Evolutionary conservation across 2,888 invertebrate genomes (phyloP).

Genomic region (Hyalella azteca): DNA sequence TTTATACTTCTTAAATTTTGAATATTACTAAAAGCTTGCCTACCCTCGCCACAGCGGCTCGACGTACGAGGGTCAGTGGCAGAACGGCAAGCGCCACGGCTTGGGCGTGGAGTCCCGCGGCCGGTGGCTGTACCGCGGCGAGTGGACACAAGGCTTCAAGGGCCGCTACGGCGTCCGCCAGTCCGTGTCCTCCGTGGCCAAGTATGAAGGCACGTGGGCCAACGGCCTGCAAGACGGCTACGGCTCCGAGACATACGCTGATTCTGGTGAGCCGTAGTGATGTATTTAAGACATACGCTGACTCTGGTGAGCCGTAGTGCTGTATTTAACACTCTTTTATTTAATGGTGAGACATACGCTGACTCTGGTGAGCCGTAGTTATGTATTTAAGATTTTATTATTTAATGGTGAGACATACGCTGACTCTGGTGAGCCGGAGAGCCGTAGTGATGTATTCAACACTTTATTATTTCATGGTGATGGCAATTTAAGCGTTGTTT

Average conservation of each 20-base stretch:
- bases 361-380: slow-evolving; percentile 83
- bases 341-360: slow-evolving; percentile 99
- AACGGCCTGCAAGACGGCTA: slow-evolving; percentile 98
- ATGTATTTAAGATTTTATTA: too few species aligned
- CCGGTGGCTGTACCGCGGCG: slow-evolving; percentile 95
- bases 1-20: too few species aligned
- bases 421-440: slow-evolving; percentile 96
- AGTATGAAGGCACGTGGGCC: slow-evolving; percentile 98
- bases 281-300: slow-evolving; percentile 99
- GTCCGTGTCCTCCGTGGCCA: slow-evolving; percentile 91
- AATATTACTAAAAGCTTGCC: too few species aligned
- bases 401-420: too few species aligned
- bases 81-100: slow-evolving; percentile 97
- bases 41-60: slow-evolving; percentile 75
- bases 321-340: too few species aligned
- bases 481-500: too few species aligned
- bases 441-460: too few species aligned
- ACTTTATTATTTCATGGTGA: too few species aligned
- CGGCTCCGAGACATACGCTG: slow-evolving; percentile 98
- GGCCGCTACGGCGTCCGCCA: slow-evolving; percentile 97
- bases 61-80: slow-evolving; percentile 98
- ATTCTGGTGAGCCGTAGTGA: slow-evolving; percentile 81
- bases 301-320: slow-evolving; percentile 81
- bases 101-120: slow-evolving; percentile 96
- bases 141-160: slow-evolving; percentile 98